phyloP scores from a whole-genome alignment of 2,888 invertebrate genomes.

The Nipponacmea schrenckii region DNA sequence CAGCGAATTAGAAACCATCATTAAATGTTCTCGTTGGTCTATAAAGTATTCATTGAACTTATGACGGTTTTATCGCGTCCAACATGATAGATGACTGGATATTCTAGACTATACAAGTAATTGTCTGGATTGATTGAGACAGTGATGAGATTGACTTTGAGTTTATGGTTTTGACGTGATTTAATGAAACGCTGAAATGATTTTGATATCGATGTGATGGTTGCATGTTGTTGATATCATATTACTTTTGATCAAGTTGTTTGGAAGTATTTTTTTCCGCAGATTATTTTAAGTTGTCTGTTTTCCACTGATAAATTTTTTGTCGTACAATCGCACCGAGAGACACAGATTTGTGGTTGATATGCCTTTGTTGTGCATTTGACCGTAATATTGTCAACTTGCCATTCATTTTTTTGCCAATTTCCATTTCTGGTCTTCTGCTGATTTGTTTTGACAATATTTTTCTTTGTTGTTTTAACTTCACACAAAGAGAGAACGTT shows the following conservation, averaged over 20 bases:
- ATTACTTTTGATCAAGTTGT: neutral
- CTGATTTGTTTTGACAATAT: no score
- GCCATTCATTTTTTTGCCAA: no score
- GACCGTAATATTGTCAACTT: no score
- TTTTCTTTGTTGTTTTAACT: no score
- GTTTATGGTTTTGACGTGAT: neutral
- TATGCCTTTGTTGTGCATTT: no score
- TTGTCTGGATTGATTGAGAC: neutral
- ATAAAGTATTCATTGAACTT: neutral
- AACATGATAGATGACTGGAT: constrained; percentile 3
- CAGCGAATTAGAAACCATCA: neutral
- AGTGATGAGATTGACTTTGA: neutral
- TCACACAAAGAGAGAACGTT: no score
- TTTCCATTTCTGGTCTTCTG: no score
- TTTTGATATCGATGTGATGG: neutral
- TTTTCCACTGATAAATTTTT: neutral
- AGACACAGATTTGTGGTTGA: no score
- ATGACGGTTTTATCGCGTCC: neutral
- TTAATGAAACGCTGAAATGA: neutral
- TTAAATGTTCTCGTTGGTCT: neutral
- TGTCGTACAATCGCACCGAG: neutral
- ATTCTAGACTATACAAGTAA: constrained; percentile 2
- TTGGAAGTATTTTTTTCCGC: no score
- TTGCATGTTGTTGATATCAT: neutral
- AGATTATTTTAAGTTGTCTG: neutral